Percentiles rank a stretch among this genome's conserved stretches.
phyloP scores from a whole-genome alignment of 2,113 vertebrate species.

The Corythoichthys intestinalis region DNA sequence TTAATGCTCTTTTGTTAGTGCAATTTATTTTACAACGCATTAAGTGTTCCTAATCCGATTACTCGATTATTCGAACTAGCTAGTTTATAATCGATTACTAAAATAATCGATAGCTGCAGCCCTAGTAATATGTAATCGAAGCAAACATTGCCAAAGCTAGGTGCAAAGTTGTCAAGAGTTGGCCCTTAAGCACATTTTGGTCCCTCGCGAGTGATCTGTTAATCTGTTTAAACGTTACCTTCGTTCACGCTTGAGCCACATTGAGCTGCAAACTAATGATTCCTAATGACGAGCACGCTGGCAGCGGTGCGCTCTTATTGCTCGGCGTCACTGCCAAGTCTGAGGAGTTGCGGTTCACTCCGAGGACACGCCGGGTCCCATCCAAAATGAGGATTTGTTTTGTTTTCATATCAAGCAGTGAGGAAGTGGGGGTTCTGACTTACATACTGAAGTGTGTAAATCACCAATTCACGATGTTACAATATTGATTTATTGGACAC shows the following conservation, averaged over 20 bases:
- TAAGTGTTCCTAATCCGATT: too few species aligned
- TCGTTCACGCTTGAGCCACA: conserved; percentile 36
- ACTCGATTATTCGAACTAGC: too few species aligned
- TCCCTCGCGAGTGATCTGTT: conserved; percentile 29
- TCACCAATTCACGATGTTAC: too few species aligned
- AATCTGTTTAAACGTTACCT: conserved; percentile 57
- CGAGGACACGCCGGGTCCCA: conserved; percentile 38
- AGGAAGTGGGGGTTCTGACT: not conserved
- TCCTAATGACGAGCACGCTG: conserved; percentile 58
- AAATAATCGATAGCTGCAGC: too few species aligned
- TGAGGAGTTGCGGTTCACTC: conserved; percentile 37
- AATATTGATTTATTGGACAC: too few species aligned
- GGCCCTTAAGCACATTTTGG: not conserved
- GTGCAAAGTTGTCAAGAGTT: not conserved
- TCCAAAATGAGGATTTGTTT: conserved; percentile 18
- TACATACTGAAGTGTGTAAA: not conserved
- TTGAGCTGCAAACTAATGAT: conserved; percentile 19
- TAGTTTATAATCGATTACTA: too few species aligned
- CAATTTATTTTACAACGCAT: too few species aligned
- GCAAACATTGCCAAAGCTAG: not conserved
- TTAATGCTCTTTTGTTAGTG: too few species aligned
- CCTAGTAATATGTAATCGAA: too few species aligned
- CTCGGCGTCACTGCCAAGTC: conserved; percentile 38
- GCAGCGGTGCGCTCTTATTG: conserved; percentile 33
- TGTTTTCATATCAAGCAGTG: not conserved